A percentile compares a stretch with the other conserved stretches of the same genome.
Evolutionary conservation across 2,888 invertebrate species (phyloP).

Genomic region (Bibio marci): DNA sequence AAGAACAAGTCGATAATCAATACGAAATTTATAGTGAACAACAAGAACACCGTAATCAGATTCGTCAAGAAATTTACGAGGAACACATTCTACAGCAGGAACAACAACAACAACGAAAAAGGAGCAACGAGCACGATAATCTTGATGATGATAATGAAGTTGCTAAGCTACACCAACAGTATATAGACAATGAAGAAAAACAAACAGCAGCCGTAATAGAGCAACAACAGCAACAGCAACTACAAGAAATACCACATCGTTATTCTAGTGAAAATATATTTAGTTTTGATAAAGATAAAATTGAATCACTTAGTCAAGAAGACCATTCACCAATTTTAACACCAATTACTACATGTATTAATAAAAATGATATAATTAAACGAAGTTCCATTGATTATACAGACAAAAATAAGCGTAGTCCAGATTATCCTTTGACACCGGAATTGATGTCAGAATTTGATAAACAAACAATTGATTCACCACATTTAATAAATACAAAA

Average conservation of each 20-base stretch:
- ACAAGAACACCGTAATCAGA: neutral
- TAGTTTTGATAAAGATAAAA: conserved; percentile 59
- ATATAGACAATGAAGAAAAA: conserved; percentile 18
- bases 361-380: conserved; percentile 18
- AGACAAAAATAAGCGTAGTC: conserved; percentile 38
- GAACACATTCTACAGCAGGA: neutral
- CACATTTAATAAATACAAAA: conserved; percentile 17
- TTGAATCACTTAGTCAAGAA: conserved; percentile 47
- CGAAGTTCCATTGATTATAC: neutral
- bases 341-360: conserved; percentile 21
- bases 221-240: neutral
- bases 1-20: too few relatives aligned
- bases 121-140: neutral
- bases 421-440: conserved; percentile 34
- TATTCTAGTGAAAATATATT: conserved; percentile 54
- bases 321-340: conserved; percentile 18
- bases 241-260: conserved; percentile 32
- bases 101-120: conserved; percentile 12
- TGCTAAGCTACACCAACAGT: neutral
- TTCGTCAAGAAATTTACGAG: too few relatives aligned
- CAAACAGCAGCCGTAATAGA: neutral
- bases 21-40: neutral
- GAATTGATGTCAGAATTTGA: conserved; percentile 44
- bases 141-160: neutral
- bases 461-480: conserved; percentile 26